Conservation (phyloP, 2,888 invertebrate species). For the Leptura quadrifasciata region DNA sequence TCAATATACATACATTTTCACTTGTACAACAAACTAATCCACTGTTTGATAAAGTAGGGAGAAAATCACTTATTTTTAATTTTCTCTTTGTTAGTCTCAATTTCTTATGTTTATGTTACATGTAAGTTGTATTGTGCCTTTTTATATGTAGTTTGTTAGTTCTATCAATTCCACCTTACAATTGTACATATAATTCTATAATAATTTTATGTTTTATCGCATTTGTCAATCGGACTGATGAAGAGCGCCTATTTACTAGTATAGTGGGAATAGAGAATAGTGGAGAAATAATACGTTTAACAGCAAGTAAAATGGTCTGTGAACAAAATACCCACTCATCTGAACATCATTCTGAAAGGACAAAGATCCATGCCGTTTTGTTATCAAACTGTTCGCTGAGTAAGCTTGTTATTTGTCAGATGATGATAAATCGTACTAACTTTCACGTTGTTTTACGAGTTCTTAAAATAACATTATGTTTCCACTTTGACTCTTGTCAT, state of each 20-base stretch:
- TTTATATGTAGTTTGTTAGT: too few relatives aligned
- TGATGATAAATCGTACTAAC: constrained; percentile 42
- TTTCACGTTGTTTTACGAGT: constrained; percentile 30
- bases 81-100: too few relatives aligned
- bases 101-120: too few relatives aligned
- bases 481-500: constrained; percentile 23
- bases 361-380: constrained; percentile 37
- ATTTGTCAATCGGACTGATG: constrained; percentile 11
- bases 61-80: too few relatives aligned
- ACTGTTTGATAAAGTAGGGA: too few relatives aligned
- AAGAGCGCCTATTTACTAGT: constrained; percentile 24
- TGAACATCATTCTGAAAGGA: constrained; percentile 40
- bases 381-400: constrained; percentile 41
- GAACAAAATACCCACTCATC: constrained; percentile 43
- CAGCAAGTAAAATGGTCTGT: constrained; percentile 25
- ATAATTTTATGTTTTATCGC: neutral
- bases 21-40: too few relatives aligned
- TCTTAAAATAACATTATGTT: constrained; percentile 33
- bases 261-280: too few relatives aligned
- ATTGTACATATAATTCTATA: too few relatives aligned
- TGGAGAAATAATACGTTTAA: constrained; percentile 28
- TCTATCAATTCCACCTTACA: too few relatives aligned
- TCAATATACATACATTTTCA: too few relatives aligned
- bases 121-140: too few relatives aligned
- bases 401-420: constrained; percentile 46